phyloP scores from a whole-genome alignment of 2,113 vertebrate genomes.

The Mugil cephalus region DNA sequence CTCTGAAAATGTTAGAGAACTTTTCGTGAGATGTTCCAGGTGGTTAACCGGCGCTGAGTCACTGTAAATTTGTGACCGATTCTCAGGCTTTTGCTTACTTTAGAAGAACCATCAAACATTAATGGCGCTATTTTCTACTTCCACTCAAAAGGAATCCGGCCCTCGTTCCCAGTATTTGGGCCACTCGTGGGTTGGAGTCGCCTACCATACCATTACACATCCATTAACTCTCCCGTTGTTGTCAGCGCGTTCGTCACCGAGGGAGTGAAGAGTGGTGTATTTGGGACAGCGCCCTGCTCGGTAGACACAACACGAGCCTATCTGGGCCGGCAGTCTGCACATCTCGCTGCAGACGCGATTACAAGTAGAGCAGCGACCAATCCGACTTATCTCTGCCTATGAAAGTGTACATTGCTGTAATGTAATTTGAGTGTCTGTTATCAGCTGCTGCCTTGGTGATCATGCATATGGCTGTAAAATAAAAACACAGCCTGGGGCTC shows the following conservation, averaged over 20 bases:
- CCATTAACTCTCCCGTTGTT: constrained; percentile 34
- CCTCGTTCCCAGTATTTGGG: constrained; percentile 30
- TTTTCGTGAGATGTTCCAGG: neutral
- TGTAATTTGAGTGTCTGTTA: neutral
- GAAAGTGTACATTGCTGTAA: constrained; percentile 8
- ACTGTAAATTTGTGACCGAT: neutral
- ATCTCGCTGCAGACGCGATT: neutral
- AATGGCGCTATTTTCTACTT: constrained; percentile 8
- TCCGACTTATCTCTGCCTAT: constrained; percentile 12
- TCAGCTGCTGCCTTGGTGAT: neutral
- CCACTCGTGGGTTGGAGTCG: neutral
- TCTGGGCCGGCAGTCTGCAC: constrained; percentile 52
- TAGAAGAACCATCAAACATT: constrained; percentile 27
- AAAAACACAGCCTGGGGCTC: no score
- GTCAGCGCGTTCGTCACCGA: constrained; percentile 27
- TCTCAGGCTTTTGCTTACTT: neutral
- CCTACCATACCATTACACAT: constrained; percentile 17
- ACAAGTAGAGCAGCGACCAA: neutral
- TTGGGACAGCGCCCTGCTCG: constrained; percentile 37
- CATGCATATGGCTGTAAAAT: neutral
- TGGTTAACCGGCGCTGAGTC: constrained; percentile 25
- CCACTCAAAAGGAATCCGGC: neutral
- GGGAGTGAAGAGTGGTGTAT: constrained; percentile 45
- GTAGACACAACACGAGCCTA: constrained; percentile 48
- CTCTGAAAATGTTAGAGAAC: no score